These are phyloP conservation scores for Nasonia longicornis DNA, from an alignment of 1,140 invertebrate genomes.

Conservation along the genomic window DNA sequence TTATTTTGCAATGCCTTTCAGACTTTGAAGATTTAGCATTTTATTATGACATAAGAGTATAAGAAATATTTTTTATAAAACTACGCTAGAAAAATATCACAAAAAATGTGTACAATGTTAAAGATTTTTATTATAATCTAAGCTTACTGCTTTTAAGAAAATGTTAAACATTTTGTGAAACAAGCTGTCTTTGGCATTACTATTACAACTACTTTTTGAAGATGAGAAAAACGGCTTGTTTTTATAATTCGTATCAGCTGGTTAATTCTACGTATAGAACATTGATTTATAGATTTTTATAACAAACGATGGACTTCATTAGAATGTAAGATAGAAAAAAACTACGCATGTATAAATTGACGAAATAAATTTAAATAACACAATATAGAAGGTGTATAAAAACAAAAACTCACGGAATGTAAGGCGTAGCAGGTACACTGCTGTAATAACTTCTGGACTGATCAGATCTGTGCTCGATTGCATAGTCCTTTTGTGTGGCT, in stretches of 20 bases:
- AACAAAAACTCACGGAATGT: slow-evolving; percentile 32
- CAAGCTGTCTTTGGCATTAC: not conserved
- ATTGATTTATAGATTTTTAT: not conserved
- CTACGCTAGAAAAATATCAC: not conserved
- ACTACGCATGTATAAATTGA: not conserved
- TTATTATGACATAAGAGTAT: not conserved
- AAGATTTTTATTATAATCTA: not conserved
- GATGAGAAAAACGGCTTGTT: not conserved
- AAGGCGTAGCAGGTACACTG: slow-evolving; percentile 44
- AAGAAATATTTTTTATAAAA: not conserved
- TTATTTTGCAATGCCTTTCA: not conserved
- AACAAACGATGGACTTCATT: not conserved
- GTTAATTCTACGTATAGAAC: not conserved
- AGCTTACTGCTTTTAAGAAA: not conserved
- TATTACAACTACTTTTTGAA: not conserved
- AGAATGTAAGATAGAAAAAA: not conserved
- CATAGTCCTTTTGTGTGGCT: not conserved
- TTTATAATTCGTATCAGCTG: not conserved
- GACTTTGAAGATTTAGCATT: not conserved
- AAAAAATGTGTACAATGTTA: not conserved
- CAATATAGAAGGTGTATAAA: not conserved
- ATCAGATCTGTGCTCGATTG: not conserved
- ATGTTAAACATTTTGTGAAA: not conserved
- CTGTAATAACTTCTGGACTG: slow-evolving; percentile 60
- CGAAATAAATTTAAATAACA: not conserved